A percentile compares a stretch with the other conserved stretches of the same genome.
Evolutionary conservation across 2,888 invertebrate species (phyloP).

Genomic region (Callyntrura sp.): DNA sequence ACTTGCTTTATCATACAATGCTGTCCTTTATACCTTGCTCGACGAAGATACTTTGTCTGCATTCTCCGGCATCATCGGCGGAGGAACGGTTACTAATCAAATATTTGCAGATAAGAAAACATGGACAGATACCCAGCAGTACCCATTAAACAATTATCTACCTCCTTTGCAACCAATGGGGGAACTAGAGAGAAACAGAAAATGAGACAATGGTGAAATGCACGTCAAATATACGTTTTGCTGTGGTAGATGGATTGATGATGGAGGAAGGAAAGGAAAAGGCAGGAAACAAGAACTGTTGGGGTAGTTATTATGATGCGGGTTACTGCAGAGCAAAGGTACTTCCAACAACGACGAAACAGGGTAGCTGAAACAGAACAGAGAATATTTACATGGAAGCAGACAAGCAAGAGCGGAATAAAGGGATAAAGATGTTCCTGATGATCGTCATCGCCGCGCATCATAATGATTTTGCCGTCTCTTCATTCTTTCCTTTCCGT

Average conservation of each 20-base stretch:
- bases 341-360: not conserved
- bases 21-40: not conserved
- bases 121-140: not conserved
- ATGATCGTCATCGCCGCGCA: constrained; percentile 28
- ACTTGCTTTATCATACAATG: no score
- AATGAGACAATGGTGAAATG: constrained; percentile 3
- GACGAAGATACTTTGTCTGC: constrained; percentile 8
- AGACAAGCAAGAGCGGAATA: constrained; percentile 4
- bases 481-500: constrained; percentile 42
- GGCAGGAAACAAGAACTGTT: not conserved
- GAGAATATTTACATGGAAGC: not conserved
- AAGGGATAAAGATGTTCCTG: not conserved
- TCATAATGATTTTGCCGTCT: constrained; percentile 24
- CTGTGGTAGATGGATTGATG: not conserved
- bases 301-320: constrained; percentile 32
- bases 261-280: constrained; percentile 35
- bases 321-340: constrained; percentile 8
- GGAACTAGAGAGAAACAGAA: not conserved
- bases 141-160: not conserved
- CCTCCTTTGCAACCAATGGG: not conserved
- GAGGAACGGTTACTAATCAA: constrained; percentile 67
- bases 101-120: constrained; percentile 69
- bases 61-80: constrained; percentile 38
- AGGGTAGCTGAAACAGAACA: constrained; percentile 46
- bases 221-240: not conserved